Percentiles rank a stretch among this genome's conserved stretches.
phyloP scores from a whole-genome alignment of 92 coral and sea anemone species.

The Epizoanthus stellaris region DNA sequence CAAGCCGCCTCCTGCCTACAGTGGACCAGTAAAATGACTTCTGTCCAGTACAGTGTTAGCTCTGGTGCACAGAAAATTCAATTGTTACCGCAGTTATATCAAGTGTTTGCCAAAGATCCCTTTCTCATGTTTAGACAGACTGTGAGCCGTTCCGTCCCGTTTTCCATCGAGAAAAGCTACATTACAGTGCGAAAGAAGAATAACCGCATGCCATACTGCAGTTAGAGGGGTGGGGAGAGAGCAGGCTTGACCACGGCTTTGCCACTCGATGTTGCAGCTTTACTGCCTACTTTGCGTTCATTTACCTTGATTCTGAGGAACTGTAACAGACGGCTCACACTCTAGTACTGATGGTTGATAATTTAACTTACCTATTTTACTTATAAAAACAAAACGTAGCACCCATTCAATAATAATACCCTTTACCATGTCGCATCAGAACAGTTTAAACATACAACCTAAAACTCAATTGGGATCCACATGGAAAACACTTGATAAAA shows the following conservation, averaged over 20 bases:
- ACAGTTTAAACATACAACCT: background rate
- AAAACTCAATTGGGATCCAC: slow-evolving; percentile 3
- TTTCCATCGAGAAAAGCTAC: background rate
- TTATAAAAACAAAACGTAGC: too few species aligned
- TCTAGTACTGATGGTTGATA: too few species aligned
- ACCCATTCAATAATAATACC: background rate
- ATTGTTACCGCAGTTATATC: background rate
- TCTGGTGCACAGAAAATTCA: slow-evolving; percentile 1
- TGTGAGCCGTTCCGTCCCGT: background rate
- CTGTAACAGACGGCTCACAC: too few species aligned
- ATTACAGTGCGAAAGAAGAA: background rate
- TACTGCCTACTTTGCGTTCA: too few species aligned
- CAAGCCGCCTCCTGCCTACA: slow-evolving; percentile 6
- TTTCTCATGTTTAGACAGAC: background rate
- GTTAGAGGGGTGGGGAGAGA: too few species aligned
- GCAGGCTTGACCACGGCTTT: too few species aligned
- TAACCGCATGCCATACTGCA: too few species aligned
- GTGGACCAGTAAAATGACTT: background rate
- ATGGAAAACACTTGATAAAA: slow-evolving; percentile 1
- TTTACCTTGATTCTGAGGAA: too few species aligned
- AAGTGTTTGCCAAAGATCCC: slow-evolving; percentile 35
- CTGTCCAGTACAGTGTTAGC: background rate
- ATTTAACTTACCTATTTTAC: too few species aligned
- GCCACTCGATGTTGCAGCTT: too few species aligned
- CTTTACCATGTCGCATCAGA: background rate